phyloP scores from a whole-genome alignment of 1,140 invertebrate genomes.

The Eurosta solidaginis region DNA sequence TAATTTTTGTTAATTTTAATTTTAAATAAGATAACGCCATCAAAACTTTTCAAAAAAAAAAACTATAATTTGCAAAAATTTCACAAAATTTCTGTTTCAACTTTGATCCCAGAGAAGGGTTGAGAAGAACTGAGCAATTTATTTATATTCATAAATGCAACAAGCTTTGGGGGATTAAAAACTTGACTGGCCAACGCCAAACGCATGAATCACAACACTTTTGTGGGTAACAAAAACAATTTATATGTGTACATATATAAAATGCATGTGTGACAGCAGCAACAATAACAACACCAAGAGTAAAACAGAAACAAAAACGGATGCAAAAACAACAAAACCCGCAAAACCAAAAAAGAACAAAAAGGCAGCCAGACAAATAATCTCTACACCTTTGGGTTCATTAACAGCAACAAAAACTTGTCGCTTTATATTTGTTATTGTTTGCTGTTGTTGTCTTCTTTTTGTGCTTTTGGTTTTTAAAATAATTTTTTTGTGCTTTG shows the following conservation, averaged over 20 bases:
- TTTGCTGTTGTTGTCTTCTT: background rate
- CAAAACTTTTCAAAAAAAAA: too few relatives aligned
- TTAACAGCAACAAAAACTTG: background rate
- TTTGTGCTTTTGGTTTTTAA: too few relatives aligned
- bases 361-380: background rate
- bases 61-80: background rate
- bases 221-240: background rate
- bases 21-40: too few relatives aligned
- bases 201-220: background rate
- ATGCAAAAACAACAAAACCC: background rate
- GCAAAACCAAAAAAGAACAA: too few relatives aligned
- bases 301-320: too few relatives aligned
- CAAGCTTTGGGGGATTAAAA: background rate
- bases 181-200: background rate
- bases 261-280: too few relatives aligned
- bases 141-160: background rate
- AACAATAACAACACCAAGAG: too few relatives aligned
- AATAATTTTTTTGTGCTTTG: too few relatives aligned
- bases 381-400: background rate
- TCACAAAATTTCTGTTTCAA: background rate
- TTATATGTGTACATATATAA: too few relatives aligned
- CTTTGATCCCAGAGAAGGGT: background rate
- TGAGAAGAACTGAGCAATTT: too few relatives aligned
- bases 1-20: too few relatives aligned
- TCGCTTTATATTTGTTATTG: background rate